Evolutionary conservation across 2,113 vertebrate species (phyloP).

Genomic region (Dolichallabes microphthalmus): DNA sequence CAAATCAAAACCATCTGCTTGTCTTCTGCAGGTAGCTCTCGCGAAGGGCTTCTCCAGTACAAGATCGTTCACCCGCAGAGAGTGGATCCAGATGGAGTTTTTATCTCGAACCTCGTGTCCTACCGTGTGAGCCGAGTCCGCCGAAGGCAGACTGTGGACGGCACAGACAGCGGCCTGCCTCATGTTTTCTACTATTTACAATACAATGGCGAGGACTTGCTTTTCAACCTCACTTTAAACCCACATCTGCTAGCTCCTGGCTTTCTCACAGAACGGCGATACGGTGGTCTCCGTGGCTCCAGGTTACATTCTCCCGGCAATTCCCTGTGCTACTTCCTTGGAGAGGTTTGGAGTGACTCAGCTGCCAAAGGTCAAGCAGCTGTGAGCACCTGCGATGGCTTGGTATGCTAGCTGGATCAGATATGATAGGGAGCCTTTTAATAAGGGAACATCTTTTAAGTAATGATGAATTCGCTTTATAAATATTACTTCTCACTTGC

Average conservation of each 20-base stretch:
- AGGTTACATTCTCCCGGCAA: conserved; percentile 56
- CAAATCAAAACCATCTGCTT: background rate
- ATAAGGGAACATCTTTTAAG: background rate
- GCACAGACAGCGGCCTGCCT: conserved; percentile 27
- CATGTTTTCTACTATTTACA: conserved; percentile 79
- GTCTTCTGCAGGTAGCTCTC: conserved; percentile 57
- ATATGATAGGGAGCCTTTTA: background rate
- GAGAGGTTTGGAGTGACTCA: conserved; percentile 76
- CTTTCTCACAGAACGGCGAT: conserved; percentile 82
- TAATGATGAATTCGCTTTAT: background rate
- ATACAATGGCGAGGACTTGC: conserved; percentile 73
- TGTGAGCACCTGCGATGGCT: conserved; percentile 87
- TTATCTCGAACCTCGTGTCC: conserved; percentile 86
- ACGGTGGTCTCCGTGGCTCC: conserved; percentile 70
- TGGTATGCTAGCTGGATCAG: conserved; percentile 77
- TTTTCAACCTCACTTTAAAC: conserved; percentile 87
- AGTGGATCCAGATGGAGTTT: conserved; percentile 82
- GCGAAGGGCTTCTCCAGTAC: conserved; percentile 57
- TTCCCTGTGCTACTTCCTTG: conserved; percentile 83
- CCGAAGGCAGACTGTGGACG: conserved; percentile 71
- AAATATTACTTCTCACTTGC: background rate
- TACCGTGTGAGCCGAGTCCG: conserved; percentile 73
- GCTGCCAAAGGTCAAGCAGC: conserved; percentile 75
- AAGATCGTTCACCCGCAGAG: conserved; percentile 86
- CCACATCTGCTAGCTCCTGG: conserved; percentile 79